phyloP scores from a whole-genome alignment of 2,113 vertebrate genomes.

The Tragelaphus buxtoni region DNA sequence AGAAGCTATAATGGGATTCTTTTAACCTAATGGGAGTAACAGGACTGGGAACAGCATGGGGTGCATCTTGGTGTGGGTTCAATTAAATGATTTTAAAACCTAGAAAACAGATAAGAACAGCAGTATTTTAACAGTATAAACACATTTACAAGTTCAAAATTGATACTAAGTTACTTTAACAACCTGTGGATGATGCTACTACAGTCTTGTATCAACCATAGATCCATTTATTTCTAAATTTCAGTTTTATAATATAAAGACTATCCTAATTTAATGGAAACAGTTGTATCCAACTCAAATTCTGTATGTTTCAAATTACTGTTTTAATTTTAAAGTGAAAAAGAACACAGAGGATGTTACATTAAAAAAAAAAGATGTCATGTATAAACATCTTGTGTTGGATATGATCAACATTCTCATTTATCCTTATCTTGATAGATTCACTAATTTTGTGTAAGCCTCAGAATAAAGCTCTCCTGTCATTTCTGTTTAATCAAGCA shows the following conservation, averaged over 20 bases:
- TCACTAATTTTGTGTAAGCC: neutral
- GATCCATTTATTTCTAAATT: neutral
- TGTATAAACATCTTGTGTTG: neutral
- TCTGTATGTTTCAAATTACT: constrained; percentile 18
- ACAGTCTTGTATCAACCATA: neutral
- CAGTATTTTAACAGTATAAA: constrained; percentile 32
- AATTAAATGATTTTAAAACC: constrained; percentile 25
- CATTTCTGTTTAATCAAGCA: neutral
- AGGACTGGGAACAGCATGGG: neutral
- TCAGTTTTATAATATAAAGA: neutral
- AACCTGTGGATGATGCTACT: neutral
- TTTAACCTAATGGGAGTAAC: neutral
- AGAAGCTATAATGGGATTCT: neutral
- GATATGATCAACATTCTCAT: neutral
- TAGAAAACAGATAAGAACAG: neutral
- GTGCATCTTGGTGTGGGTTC: neutral
- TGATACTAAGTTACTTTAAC: constrained; percentile 5
- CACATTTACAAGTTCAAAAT: constrained; percentile 15
- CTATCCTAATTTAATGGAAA: constrained; percentile 11
- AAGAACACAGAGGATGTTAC: neutral
- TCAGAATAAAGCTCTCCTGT: neutral
- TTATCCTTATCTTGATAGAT: neutral
- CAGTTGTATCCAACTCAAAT: neutral
- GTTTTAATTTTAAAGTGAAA: neutral
- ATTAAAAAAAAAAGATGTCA: neutral